phyloP scores from a whole-genome alignment of 2,113 vertebrate genomes.

The Circaetus gallicus region DNA sequence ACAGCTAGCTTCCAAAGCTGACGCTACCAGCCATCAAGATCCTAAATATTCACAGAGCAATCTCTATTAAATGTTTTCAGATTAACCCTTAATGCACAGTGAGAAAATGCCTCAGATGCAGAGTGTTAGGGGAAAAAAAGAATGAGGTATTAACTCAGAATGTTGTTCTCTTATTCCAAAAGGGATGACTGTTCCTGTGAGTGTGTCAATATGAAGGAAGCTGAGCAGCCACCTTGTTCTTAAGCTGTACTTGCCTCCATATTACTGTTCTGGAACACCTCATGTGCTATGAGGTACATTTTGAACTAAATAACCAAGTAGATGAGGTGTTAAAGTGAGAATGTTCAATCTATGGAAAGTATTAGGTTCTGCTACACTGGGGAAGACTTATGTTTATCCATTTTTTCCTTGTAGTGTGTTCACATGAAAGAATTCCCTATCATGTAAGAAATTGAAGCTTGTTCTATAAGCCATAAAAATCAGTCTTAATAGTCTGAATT shows the following conservation, averaged over 20 bases:
- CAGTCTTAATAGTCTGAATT: neutral
- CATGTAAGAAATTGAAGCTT: neutral
- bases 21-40: neutral
- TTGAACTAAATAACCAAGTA: neutral
- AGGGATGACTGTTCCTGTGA: neutral
- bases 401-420: neutral
- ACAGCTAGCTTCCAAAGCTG: neutral
- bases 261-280: neutral
- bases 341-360: neutral
- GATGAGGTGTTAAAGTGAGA: neutral
- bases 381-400: neutral
- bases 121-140: too few relatives aligned
- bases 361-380: neutral
- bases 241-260: neutral
- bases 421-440: neutral
- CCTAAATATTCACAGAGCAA: neutral
- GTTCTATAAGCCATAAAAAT: neutral
- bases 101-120: neutral
- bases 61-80: neutral
- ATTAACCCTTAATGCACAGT: neutral
- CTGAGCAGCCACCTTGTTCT: neutral
- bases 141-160: neutral
- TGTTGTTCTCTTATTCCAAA: neutral
- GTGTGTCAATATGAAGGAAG: neutral
- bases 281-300: neutral